Percentiles rank a stretch among this genome's conserved stretches.
These are phyloP conservation scores for Nomada ruficornis DNA, from an alignment of 2,888 invertebrate species.

Conservation along the genomic window DNA sequence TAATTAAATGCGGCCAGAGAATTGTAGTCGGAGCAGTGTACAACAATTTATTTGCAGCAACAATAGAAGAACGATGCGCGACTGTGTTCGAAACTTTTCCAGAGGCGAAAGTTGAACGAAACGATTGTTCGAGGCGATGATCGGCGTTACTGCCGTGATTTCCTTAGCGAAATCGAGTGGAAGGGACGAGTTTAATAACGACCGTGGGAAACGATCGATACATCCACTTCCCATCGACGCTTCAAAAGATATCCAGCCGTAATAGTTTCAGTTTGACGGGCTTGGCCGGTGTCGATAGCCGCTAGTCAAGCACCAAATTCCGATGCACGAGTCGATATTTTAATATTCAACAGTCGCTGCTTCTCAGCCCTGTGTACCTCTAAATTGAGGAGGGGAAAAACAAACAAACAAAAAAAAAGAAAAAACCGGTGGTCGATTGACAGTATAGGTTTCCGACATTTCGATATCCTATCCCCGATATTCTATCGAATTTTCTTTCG, in stretches of 20 bases:
- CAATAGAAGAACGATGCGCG: background rate
- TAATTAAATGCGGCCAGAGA: no score
- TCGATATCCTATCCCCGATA: conserved; percentile 13
- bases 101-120: conserved; percentile 5
- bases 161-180: conserved; percentile 19
- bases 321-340: conserved; percentile 44
- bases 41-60: background rate
- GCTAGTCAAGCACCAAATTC: conserved; percentile 25
- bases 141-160: conserved; percentile 4
- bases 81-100: conserved; percentile 6
- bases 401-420: no score
- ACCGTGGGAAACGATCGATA: background rate
- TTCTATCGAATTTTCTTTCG: conserved; percentile 7
- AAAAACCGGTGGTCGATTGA: background rate
- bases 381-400: background rate
- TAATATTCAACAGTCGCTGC: conserved; percentile 35
- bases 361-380: background rate
- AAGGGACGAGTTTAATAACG: conserved; percentile 47
- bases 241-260: conserved; percentile 41
- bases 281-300: conserved; percentile 34
- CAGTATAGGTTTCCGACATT: background rate
- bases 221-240: conserved; percentile 28
- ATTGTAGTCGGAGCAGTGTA: no score
- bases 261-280: conserved; percentile 36
- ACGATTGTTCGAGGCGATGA: conserved; percentile 9